Percentiles rank a stretch among this genome's conserved stretches.
phyloP scores from a whole-genome alignment of 2,888 invertebrate genomes.

The Allolobophora icterica region DNA sequence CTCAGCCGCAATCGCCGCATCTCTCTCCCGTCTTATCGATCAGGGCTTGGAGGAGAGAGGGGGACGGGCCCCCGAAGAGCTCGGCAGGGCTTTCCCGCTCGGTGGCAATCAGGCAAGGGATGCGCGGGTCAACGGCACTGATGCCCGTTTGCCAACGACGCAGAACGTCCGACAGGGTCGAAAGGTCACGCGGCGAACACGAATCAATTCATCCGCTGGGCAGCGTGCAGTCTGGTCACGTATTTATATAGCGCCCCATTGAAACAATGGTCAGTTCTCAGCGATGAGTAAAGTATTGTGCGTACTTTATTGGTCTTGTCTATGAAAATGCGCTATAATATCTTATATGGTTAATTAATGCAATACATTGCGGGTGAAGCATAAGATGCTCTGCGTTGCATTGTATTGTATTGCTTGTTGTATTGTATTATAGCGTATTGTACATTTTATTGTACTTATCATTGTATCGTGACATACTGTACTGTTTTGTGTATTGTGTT shows the following conservation, averaged over 20 bases:
- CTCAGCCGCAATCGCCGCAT: neutral
- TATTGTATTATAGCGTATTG: too few relatives aligned
- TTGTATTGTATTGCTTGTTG: too few relatives aligned
- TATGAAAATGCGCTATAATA: too few relatives aligned
- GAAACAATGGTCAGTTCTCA: too few relatives aligned
- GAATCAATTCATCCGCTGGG: neutral
- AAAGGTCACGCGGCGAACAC: neutral
- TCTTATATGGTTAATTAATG: too few relatives aligned
- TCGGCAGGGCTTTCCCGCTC: neutral
- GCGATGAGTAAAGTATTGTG: too few relatives aligned
- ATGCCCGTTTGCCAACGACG: neutral
- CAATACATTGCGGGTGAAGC: too few relatives aligned
- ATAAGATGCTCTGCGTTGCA: too few relatives aligned
- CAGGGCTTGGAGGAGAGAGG: neutral
- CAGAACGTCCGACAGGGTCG: neutral
- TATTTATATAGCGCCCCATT: neutral
- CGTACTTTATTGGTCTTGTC: too few relatives aligned
- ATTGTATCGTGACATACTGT: too few relatives aligned
- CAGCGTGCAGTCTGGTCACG: neutral
- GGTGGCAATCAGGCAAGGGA: neutral
- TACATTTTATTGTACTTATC: too few relatives aligned
- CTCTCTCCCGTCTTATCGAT: neutral
- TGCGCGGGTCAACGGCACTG: neutral
- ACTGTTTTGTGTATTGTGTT: too few relatives aligned
- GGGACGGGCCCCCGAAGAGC: neutral